These are phyloP conservation scores for Mormyrops attenuatus DNA, from an alignment of 2,797 vertebrate genomes.

Conservation along the genomic window DNA sequence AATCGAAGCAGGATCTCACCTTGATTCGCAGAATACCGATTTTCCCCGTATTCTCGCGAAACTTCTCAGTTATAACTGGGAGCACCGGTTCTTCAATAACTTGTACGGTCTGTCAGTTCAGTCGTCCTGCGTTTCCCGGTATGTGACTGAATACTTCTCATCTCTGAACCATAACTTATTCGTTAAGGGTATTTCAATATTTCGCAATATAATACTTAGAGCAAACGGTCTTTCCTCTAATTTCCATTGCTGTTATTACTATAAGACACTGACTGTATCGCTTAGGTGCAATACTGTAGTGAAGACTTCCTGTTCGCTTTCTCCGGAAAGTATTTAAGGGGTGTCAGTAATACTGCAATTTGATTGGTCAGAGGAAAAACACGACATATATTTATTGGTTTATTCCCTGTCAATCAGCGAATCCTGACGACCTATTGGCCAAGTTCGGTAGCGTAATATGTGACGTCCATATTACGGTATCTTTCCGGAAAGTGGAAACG, in stretches of 20 bases:
- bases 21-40: not conserved
- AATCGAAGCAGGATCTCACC: not conserved
- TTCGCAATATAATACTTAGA: not conserved
- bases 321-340: slow-evolving; percentile 13
- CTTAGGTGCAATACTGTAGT: not conserved
- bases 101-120: not conserved
- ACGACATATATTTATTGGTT: slow-evolving; percentile 37
- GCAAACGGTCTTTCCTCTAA: not conserved
- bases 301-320: slow-evolving; percentile 54
- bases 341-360: not conserved
- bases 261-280: not conserved
- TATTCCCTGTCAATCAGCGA: not conserved
- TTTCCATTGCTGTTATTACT: not conserved
- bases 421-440: slow-evolving; percentile 23
- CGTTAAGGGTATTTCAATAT: not conserved
- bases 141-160: not conserved
- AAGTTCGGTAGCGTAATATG: not conserved
- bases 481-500: not conserved
- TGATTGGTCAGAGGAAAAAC: slow-evolving; percentile 42
- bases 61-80: not conserved
- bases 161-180: not conserved
- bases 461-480: not conserved
- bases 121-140: not conserved
- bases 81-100: not conserved
- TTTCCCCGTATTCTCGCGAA: not conserved